Base-by-base conservation (phyloP, 1,140 invertebrate genomes). In the Drosophila paulistorum region DNA sequence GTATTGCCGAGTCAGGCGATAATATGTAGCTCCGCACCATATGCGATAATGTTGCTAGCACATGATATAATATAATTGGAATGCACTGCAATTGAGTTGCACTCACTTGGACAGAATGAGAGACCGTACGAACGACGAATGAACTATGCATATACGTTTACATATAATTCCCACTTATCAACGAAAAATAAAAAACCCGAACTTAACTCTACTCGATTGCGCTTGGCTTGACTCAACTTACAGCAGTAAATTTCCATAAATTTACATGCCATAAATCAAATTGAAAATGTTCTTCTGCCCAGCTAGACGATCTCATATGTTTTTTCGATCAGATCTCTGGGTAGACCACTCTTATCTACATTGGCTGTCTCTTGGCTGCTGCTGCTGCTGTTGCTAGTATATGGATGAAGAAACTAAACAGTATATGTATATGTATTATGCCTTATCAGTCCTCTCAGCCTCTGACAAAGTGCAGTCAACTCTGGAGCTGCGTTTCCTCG, bases 1-100 rank as follows among this genome's bases (percentile, higher is more conserved):
- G 54, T 17, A 26, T 59, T 37, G 59, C 35, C 74, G 68, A 69
- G 41, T 61, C 71, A 68, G 82, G 69, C 73, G 75, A 76, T 78
- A 73, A 81, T 78, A 65, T 82, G 77, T 85, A 71, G 74, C 37
- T 58, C 72, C 71, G 68, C 60, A 71, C 79, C 79, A 82, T 87
- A 87, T 86, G 83, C 83, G 83, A 86, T 86, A 86, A 86, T 86
- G 83, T 72, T 87, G 72, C 72, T 55, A 87, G 79, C 79, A 65
- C 83, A 86, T 86, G 83, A 86, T 87, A 87, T 86, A 86, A 86
- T 86, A 87, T 87, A 86, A 83, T 87, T 87, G 83, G 83, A 86
- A 86, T 86, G 79, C 68, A 84, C 76, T 68, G 55, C 78, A 79
- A 76, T 79, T 79, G 74, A 42, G 57, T 51, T 51, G 20, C 45